These are phyloP conservation scores for Nycticryphes semicollaris DNA, from an alignment of 2,113 vertebrate genomes.

Conservation along the genomic window DNA sequence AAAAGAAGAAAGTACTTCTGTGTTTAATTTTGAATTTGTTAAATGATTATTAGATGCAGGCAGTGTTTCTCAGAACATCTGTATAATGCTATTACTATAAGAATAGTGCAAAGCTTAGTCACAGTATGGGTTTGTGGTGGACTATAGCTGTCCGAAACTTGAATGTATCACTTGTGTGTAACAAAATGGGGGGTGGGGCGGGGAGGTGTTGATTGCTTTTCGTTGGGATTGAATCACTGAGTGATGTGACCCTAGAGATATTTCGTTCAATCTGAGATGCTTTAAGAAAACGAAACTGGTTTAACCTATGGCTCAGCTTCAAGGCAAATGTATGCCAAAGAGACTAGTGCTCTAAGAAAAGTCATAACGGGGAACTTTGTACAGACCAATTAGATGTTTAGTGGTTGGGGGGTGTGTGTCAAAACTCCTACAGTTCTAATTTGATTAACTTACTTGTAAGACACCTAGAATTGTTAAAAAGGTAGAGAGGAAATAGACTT, in stretches of 20 bases:
- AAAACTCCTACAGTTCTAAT: slow-evolving; percentile 5
- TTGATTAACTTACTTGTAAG: slow-evolving; percentile 27
- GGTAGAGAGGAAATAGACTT: not conserved
- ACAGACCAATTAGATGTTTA: slow-evolving; percentile 62
- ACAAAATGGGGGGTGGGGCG: not conserved
- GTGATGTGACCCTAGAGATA: slow-evolving; percentile 34
- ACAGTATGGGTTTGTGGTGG: slow-evolving; percentile 9
- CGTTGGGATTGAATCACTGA: not conserved
- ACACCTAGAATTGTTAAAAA: slow-evolving; percentile 44
- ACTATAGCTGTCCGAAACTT: slow-evolving; percentile 1
- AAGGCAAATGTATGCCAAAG: slow-evolving; percentile 6
- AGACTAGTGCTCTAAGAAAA: not conserved
- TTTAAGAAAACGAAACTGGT: slow-evolving; percentile 49
- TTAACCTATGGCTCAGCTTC: slow-evolving; percentile 58
- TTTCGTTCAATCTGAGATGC: not conserved
- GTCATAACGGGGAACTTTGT: slow-evolving; percentile 3
- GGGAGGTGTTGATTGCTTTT: not conserved
- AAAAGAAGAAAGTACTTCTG: not conserved
- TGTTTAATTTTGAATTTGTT: not conserved
- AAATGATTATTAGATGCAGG: not conserved
- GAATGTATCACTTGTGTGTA: not conserved
- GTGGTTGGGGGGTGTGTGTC: not conserved
- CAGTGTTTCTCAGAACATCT: not conserved
- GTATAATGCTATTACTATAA: not conserved
- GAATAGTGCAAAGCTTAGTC: not conserved